Evolutionary conservation across 2,797 vertebrate genomes (phyloP).

Genomic region (Acipenser ruthenus): DNA sequence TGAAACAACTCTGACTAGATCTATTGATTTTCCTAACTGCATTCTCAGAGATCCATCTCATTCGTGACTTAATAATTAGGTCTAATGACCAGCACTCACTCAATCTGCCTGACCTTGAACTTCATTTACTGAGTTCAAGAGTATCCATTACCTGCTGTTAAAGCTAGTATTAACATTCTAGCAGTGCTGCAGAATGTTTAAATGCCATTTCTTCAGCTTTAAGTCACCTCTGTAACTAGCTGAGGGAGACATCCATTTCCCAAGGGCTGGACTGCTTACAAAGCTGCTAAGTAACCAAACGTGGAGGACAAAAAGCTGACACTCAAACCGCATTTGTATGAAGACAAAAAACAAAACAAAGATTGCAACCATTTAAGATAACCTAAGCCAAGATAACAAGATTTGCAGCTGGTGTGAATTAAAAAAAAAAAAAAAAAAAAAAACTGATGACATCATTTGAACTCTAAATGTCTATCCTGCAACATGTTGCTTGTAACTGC

Average conservation of each 20-base stretch:
- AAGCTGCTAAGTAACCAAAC: no score
- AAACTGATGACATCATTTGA: no score
- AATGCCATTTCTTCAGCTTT: constrained; percentile 12
- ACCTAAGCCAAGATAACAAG: no score
- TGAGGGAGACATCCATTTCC: constrained; percentile 16
- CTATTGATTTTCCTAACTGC: constrained; percentile 76
- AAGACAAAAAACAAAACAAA: no score
- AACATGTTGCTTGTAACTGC: no score
- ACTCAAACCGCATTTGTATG: no score
- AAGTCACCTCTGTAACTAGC: constrained; percentile 25
- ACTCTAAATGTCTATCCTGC: no score
- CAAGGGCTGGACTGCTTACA: background rate
- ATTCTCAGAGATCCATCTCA: constrained; percentile 75
- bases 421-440: no score
- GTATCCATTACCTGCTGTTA: constrained; percentile 4
- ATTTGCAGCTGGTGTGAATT: no score
- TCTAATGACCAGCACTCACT: constrained; percentile 71
- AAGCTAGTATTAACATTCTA: constrained; percentile 54
- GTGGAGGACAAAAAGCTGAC: no score
- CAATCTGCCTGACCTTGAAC: constrained; percentile 77
- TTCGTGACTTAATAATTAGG: constrained; percentile 75
- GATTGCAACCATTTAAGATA: no score
- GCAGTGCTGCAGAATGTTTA: constrained; percentile 52
- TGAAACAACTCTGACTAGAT: constrained; percentile 71
- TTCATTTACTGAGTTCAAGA: constrained; percentile 20